Percentiles rank a stretch among this genome's conserved stretches.
These are phyloP conservation scores for Zaprionus nigranus DNA, from an alignment of 1,140 invertebrate genomes.

Conservation along the genomic window DNA sequence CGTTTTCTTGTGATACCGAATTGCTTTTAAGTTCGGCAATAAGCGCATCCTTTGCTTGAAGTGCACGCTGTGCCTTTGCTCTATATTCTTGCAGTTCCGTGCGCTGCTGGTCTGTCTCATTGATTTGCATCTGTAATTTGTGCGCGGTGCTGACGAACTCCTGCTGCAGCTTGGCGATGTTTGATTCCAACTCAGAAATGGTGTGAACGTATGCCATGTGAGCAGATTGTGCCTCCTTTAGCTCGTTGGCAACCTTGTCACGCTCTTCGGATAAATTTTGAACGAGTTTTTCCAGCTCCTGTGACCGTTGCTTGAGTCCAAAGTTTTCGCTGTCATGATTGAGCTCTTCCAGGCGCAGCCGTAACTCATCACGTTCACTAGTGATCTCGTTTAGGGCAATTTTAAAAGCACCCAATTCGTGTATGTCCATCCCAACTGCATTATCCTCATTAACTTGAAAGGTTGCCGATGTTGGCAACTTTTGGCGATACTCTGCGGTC, in stretches of 20 bases:
- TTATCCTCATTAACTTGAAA: conserved; percentile 40
- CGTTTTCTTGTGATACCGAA: conserved; percentile 5
- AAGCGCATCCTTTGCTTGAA: conserved; percentile 91
- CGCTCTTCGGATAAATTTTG: conserved; percentile 84
- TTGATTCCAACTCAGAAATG: conserved; percentile 81
- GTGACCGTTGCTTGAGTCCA: conserved; percentile 41
- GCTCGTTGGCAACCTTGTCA: conserved; percentile 71
- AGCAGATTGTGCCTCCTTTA: conserved; percentile 56
- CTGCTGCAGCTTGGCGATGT: conserved; percentile 85
- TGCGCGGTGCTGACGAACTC: conserved; percentile 84
- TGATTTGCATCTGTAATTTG: conserved; percentile 86
- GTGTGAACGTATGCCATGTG: conserved; percentile 75
- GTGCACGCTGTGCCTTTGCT: conserved; percentile 89
- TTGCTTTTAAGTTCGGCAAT: conserved; percentile 87
- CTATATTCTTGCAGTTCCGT: conserved; percentile 90
- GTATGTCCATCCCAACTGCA: conserved; percentile 44
- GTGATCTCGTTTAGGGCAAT: conserved; percentile 75
- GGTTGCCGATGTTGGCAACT: conserved; percentile 52
- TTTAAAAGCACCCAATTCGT: conserved; percentile 75
- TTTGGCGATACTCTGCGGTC: conserved; percentile 51
- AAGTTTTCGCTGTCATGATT: conserved; percentile 59
- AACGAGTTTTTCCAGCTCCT: conserved; percentile 76
- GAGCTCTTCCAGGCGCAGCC: conserved; percentile 58
- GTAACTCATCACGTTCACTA: conserved; percentile 71
- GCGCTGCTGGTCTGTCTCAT: conserved; percentile 86